Conservation (phyloP, 2,797 vertebrate species). For the Diceros bicornis region DNA sequence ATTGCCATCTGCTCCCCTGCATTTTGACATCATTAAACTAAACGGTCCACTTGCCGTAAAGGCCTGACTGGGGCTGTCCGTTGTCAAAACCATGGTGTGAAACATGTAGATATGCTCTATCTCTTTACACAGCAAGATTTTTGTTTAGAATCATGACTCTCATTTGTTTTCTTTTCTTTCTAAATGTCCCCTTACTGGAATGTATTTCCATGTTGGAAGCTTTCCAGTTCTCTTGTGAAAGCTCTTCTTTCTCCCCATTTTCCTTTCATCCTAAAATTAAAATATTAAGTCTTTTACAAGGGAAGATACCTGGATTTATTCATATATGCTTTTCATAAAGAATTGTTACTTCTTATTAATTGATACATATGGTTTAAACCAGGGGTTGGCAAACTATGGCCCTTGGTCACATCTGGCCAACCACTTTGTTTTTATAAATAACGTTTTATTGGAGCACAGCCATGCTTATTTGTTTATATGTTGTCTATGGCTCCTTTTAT, state of each 20-base stretch:
- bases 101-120: not conserved
- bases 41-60: conserved; percentile 43
- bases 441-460: not conserved
- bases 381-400: not conserved
- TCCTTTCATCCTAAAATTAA: conserved; percentile 27
- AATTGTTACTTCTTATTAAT: conserved; percentile 38
- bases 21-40: conserved; percentile 74
- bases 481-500: not conserved
- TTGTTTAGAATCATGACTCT: conserved; percentile 45
- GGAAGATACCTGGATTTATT: not conserved
- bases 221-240: not conserved
- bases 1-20: conserved; percentile 78
- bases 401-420: not conserved
- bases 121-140: not conserved
- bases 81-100: conserved; percentile 50
- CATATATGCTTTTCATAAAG: conserved; percentile 29
- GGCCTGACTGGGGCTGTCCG: conserved; percentile 32
- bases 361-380: not conserved
- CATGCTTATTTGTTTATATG: conserved; percentile 7
- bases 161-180: not conserved
- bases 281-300: not conserved
- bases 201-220: conserved; percentile 59
- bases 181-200: conserved; percentile 23
- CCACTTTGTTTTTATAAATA: conserved; percentile 51
- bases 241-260: not conserved